Evolutionary conservation across 1,140 invertebrate genomes (phyloP).

Genomic region (Campoletis sonorensis): DNA sequence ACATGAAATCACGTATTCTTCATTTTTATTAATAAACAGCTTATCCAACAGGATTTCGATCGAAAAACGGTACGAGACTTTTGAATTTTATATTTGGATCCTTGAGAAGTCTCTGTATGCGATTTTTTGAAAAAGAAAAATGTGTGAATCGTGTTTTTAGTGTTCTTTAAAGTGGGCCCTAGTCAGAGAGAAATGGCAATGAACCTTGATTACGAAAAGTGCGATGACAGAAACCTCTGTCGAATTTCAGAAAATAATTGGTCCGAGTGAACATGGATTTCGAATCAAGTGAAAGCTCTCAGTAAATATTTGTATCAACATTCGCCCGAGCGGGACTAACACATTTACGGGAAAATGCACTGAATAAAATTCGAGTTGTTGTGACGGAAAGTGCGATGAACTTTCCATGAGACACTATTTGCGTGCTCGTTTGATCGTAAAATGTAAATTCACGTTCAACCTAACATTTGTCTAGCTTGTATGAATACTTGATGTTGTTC

Average conservation of each 20-base stretch:
- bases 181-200: too few species aligned
- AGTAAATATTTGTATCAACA: neutral
- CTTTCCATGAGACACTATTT: neutral
- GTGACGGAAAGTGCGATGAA: neutral
- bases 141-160: too few species aligned
- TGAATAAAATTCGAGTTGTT: neutral
- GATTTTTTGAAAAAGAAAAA: too few species aligned
- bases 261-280: neutral
- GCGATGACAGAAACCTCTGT: too few species aligned
- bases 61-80: too few species aligned
- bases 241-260: neutral
- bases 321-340: neutral
- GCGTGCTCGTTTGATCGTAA: neutral
- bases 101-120: too few species aligned
- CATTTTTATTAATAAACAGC: too few species aligned
- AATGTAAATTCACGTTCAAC: neutral
- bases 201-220: too few species aligned
- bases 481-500: neutral
- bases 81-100: too few species aligned
- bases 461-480: neutral
- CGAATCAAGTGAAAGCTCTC: neutral
- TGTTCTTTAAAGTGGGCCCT: too few species aligned
- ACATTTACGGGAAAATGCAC: neutral
- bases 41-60: too few species aligned
- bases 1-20: too few species aligned